Evolutionary conservation across 1,140 invertebrate genomes (phyloP), one percentile per base, ranked within the genome.

Genomic region (Drosophila lowei): DNA sequence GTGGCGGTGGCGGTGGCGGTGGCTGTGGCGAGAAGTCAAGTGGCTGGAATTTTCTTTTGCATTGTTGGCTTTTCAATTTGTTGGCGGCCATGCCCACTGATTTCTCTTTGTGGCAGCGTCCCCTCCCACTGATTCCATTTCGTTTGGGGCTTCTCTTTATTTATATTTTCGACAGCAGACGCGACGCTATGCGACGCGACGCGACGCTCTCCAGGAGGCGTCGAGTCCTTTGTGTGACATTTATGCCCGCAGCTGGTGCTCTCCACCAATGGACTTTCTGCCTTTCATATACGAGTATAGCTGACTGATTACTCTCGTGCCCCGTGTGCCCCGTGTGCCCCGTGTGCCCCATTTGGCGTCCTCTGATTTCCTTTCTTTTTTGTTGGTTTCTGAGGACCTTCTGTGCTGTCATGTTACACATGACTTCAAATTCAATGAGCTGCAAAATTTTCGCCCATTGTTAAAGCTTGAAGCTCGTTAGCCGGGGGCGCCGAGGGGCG

Each of bases 401-500:
- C 28, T 48, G 30, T 63, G 42, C 49, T 58, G 72, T 68, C 65
- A 63, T 43, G 78, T 81, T 78, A 75, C 83, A 86, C 83, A 86
- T 86, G 83, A 86, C 83, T 86, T 88, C 83, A 88, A 86, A 86
- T 83, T 86, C 83, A 86, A 86, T 86, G 83, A 86, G 83, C 83
- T 86, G 83, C 84, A 71, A 86, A 86, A 86, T 86, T 73, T 76
- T 86, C 77, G 77, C 78, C 78, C 83, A 86, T 86, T 88, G 83
- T 86, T 88, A 72, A 88, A 86, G 78, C 83, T 78, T 48, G 68
- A 76, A 86, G 83, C 83, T 86, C 83, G 83, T 86, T 88, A 86
- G 83, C 1, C 8, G 0, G 30, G 8, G 30, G 30, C 8, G 28
- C 8, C 4, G 23, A 4, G 28, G 8, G 7, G 28, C 2, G 28